Evolutionary conservation across 2,113 vertebrate genomes (phyloP).

Genomic region (Galeopterus variegatus): DNA sequence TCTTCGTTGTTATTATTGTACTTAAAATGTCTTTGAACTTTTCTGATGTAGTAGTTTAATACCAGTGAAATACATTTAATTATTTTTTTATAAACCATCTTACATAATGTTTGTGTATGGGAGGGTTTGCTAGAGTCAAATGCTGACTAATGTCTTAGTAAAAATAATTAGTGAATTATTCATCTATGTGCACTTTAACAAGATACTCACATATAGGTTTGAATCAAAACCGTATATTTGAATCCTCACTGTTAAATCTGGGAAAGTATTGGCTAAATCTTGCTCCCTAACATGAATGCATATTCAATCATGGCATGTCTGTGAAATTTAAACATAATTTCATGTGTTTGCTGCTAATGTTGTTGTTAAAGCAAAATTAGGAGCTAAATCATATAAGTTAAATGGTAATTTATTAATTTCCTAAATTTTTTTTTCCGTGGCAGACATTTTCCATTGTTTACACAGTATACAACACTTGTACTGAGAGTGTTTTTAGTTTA

Average conservation of each 20-base stretch:
- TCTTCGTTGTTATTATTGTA: slow-evolving; percentile 9
- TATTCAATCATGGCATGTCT: background rate
- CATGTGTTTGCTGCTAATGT: background rate
- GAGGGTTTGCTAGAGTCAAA: background rate
- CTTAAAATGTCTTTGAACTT: background rate
- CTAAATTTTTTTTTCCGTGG: background rate
- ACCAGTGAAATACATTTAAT: background rate
- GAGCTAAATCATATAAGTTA: background rate
- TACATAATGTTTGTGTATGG: background rate
- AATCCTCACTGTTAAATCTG: background rate
- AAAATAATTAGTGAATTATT: background rate
- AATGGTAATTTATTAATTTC: background rate
- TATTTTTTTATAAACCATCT: background rate
- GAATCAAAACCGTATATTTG: background rate
- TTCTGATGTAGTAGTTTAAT: background rate
- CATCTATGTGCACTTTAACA: background rate
- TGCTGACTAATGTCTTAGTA: background rate
- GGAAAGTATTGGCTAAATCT: background rate
- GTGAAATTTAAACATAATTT: slow-evolving; percentile 30
- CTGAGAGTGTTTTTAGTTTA: background rate
- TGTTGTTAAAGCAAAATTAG: background rate
- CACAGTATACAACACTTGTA: accelerated
- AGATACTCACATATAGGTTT: background rate
- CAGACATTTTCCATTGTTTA: background rate
- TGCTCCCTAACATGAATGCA: background rate